Percentiles rank a stretch among this genome's conserved stretches.
phyloP scores from a whole-genome alignment of 2,113 vertebrate species.

The Cardinalis cardinalis region DNA sequence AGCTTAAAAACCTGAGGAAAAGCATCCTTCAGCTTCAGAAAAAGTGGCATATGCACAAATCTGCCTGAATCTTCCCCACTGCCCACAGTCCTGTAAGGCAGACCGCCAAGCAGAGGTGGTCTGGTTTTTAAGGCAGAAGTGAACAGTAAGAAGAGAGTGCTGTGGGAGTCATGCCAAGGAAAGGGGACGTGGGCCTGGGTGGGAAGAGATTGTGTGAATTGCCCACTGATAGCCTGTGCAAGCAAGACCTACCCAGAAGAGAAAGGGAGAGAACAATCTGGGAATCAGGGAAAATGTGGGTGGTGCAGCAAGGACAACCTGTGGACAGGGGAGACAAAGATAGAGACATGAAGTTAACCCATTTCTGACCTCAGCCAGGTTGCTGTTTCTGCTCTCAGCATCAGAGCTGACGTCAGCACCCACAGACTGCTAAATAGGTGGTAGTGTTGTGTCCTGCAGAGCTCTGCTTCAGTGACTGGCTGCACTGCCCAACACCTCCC shows the following conservation, averaged over 20 bases:
- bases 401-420: not conserved
- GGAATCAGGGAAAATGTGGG: not conserved
- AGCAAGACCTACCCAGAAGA: accelerated
- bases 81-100: not conserved
- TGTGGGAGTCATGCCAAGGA: not conserved
- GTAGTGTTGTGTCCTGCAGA: not conserved
- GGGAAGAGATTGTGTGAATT: not conserved
- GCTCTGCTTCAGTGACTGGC: not conserved
- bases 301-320: not conserved
- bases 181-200: not conserved
- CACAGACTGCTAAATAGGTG: not conserved
- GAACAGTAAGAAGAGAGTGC: not conserved
- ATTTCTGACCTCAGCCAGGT: not conserved
- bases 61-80: not conserved
- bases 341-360: not conserved
- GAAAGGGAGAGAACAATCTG: not conserved
- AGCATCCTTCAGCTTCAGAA: not conserved
- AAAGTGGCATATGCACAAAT: not conserved
- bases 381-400: not conserved
- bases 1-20: not conserved
- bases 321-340: not conserved
- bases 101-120: not conserved
- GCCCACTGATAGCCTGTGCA: not conserved
- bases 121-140: not conserved
- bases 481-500: not conserved